Evolutionary conservation across 2,888 invertebrate genomes (phyloP), one percentile per base, ranked within the genome.

Genomic region (Crioceris asparagi): DNA sequence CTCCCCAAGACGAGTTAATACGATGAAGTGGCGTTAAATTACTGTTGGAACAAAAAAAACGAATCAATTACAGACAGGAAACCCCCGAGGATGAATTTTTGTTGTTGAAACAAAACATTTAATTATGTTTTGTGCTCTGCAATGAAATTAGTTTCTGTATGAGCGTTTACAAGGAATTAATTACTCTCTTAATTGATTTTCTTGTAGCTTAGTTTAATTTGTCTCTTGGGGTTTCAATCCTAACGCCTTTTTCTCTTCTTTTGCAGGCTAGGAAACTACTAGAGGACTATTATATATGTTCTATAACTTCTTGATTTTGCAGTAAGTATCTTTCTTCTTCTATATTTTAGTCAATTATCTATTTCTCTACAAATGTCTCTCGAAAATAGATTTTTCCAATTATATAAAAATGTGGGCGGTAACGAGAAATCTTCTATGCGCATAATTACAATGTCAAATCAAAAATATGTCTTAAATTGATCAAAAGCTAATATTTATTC

Each of bases 101-200:
- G 53, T 55, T 52, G 50, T 51, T 48, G 52, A 57, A 57, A 59
- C 56, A 58, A 57, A 57, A 58, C 59, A 54, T 57, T 59, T 58
- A 57, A 60, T 61, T 59, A 57, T 56, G 57, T 60, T 61, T 58
- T 59, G 57, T 57, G 55, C 55, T 52, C 52, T 49, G 55, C 53
- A 56, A 56, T 55, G 56, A 57, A 57, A 59, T 60, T 59, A 56
- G 54, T 59, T 59, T 59, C 57, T 59, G 56, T 54, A 51, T 47
- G 48, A 53, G 51, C 55, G 56, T 57, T 60, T 56, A 56, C 56
- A 54, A 54, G 55, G 58, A 59, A 60, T 59, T 59, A 59, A 60
- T 60, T 59, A 55, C 56, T 54, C 49, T 51, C 55, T 54, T 60
- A 59, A 59, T 59, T 58, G 59, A 60, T 59, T 60, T 59, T 54